These are phyloP conservation scores for Athalia rosae DNA, from an alignment of 2,888 invertebrate genomes.

Conservation along the genomic window DNA sequence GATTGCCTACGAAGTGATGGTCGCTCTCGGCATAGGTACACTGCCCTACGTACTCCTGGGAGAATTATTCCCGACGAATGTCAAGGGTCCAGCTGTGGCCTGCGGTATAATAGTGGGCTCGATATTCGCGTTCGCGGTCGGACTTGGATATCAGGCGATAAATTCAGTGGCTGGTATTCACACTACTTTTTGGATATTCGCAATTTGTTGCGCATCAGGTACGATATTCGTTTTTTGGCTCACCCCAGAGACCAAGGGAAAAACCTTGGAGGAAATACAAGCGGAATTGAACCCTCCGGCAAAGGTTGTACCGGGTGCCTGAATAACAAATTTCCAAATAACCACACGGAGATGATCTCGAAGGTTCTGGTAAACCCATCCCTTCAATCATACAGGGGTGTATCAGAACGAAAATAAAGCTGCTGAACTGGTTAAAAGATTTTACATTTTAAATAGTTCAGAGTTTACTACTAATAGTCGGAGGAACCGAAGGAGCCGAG, in stretches of 20 bases:
- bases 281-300: constrained; percentile 56
- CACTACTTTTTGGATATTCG: constrained; percentile 77
- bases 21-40: constrained; percentile 79
- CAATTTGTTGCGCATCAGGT: constrained; percentile 74
- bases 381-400: too few relatives aligned
- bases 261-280: constrained; percentile 78
- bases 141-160: constrained; percentile 77
- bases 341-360: constrained; percentile 36
- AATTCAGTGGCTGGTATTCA: constrained; percentile 75
- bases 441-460: too few relatives aligned
- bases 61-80: constrained; percentile 80
- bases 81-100: constrained; percentile 80
- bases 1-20: constrained; percentile 79
- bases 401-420: too few relatives aligned
- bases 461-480: too few relatives aligned
- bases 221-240: constrained; percentile 75
- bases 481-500: too few relatives aligned
- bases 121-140: constrained; percentile 77
- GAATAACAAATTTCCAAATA: constrained; percentile 1
- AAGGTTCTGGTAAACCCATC: constrained; percentile 4
- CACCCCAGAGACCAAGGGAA: constrained; percentile 79
- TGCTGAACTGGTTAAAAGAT: too few relatives aligned
- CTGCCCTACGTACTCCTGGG: constrained; percentile 80
- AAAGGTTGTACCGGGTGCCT: constrained; percentile 41
- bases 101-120: constrained; percentile 79